Evolutionary conservation across 2,797 vertebrate species (phyloP), one percentile per base, ranked within the genome.

Genomic region (Poeciliopsis presidionis): DNA sequence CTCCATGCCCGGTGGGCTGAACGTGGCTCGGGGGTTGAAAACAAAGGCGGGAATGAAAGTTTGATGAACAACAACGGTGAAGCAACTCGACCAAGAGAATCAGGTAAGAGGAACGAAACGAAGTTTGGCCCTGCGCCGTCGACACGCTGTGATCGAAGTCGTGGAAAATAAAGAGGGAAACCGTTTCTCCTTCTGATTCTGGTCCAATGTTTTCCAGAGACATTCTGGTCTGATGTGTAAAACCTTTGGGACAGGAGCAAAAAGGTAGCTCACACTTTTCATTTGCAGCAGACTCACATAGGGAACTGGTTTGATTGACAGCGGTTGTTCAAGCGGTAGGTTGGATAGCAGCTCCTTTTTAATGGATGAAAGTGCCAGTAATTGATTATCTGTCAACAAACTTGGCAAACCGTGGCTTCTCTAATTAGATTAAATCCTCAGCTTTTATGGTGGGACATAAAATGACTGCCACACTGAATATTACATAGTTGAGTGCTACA

Each of bases 121-220:
- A 74, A 73, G 61, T 47, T 63, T 5, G 71, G 13, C 20, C 0
- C 5, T 49, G 16, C 36, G n/a, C 0, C 20, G 28, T 49, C 69
- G 41, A 57, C 46, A 13, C 57, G 53, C 30, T 71, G 59, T 76
- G 74, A 85, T 85, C 77, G 79, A 65, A 77, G 74, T 76, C 41
- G 13, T 9, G 49, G 28, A 33, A 71, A 25, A 77, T 73, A 36
- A 22, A 6, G 20, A 77, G 30, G 59, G 69, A 69, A 81, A 71
- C 25, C 8, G 18, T 36, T 71, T 65, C 16, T 81, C 70, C 76
- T 73, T 77, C 49, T 1, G 14, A 2, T 55, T 74, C 49, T 78
- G 0, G 59, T 46, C 47, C 43, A 1, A 3, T 49, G 18, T 67
- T 61, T 39, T 79, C 41, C 22, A 41, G 70, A 51, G 53, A 74